Base-by-base conservation (phyloP, 2,797 vertebrate genomes). In the Chloroceryle inda region DNA sequence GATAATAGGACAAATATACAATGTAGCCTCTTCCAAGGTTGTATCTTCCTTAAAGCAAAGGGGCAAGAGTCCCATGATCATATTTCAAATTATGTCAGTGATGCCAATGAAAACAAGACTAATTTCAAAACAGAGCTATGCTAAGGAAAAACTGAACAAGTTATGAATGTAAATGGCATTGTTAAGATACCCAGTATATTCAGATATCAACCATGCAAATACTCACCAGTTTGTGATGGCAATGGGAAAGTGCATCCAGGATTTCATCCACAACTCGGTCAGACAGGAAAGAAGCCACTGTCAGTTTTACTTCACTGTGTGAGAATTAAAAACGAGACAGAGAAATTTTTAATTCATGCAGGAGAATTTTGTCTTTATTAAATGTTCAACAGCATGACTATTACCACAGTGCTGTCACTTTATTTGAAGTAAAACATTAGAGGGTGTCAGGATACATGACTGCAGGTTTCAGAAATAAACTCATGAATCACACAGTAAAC, bases 261-360 rank as follows among this genome's bases (percentile, higher is more conserved):
- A 99, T 99, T 97, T 99, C 99, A 88, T 99, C 99, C 37, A 99
- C 99, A 15, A 99, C 98, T 40, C 99, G 99, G 95, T 99, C 99
- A 4, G 99, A 99, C 85, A 99, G 98, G 96, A 99, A 99, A 79
- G 99, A 99, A 18, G 99, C 99, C 56, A 99, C 98, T 67, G 99
- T 99, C 96, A 99, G 96, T 97, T 99, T 99, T 87, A 99, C 99
- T 97, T 99, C 99, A 94, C 99, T 99, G 95, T 52, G 55, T 58
- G 67, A 94, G 88, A 91, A 96, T 87, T 92, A 88, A 95, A 91
- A 94, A 87, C 29, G 78, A 94, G 74, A 85, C 55, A 62, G 66
- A 88, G 15, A 77, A 73, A 19, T 27, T 72, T 94, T 95, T 76
- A 96, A 92, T 81, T 59, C 78, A 85, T 1, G 1, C 40, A 68